Evolutionary conservation across 2,888 invertebrate genomes (phyloP), one percentile per base, ranked within the genome.

Genomic region (Ctenicera cuprea): DNA sequence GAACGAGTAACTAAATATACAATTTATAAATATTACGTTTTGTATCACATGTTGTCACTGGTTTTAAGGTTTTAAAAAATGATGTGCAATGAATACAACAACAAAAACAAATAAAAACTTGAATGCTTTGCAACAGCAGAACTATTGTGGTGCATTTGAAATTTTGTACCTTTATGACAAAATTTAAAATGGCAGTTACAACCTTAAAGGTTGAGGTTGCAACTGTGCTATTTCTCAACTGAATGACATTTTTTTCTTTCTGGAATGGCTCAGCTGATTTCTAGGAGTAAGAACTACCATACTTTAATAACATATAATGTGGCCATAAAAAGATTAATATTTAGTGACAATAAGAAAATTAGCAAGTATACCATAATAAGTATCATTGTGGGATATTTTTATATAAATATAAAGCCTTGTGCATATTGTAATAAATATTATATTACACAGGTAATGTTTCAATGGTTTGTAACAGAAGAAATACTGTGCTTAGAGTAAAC

Each of bases 321-420:
- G 45, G 45, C 45, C 16, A 45, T 45, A 45, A 45, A 45, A 45
- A 18, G 14, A 16, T 18, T 16, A 14, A 45, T 18, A 45, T 45
- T 8, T 16, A 18, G 8, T 45, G 16, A 45, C 45, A 45, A 9
- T 45, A 14, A 16, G 45, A 45, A 45, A 45, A 45, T 18, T 43
- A 14, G 41, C 14, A 7, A 43, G 16, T 14, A 43, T 14, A 16
- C 45, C 9, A 18, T 18, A 45, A 9, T 45, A 18, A 45, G 45
- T 16, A 16, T 45, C 18, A 9, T 9, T 18, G 18, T 45, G 45
- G 45, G 16, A 45, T 45, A 45, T 14, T 22, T 54, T 54, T 54
- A 16, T 22, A 26, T 26, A 16, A 20, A 18, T 54, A 18, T 43
- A 38, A 59, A 59, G 59, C 14, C 38, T 59, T 18, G 59, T 59